These are phyloP conservation scores for Lipophrys pholis DNA, from an alignment of 2,113 vertebrate species.

Conservation along the genomic window DNA sequence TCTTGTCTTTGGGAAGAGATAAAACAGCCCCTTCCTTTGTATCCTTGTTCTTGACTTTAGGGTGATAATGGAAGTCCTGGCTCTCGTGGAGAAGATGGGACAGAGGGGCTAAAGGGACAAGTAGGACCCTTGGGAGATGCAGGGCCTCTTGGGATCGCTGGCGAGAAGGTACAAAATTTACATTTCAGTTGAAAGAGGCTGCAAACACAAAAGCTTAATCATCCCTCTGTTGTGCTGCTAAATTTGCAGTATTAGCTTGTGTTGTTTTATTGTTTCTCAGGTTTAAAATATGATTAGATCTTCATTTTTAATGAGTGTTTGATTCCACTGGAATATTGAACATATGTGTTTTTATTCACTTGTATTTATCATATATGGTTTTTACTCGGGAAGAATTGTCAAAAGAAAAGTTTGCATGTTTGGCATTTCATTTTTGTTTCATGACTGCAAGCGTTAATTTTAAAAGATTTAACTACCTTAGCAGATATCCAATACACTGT, in stretches of 20 bases:
- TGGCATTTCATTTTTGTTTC: constrained; percentile 43
- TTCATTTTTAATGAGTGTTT: constrained; percentile 5
- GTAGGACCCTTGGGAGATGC: constrained; percentile 83
- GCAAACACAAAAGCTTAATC: not conserved
- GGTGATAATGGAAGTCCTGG: constrained; percentile 85
- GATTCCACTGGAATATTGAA: constrained; percentile 10
- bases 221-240: too few relatives aligned
- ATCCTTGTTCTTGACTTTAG: constrained; percentile 64
- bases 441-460: constrained; percentile 19
- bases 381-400: constrained; percentile 6
- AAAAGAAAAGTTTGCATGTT: not conserved
- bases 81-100: constrained; percentile 88
- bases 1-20: constrained; percentile 5
- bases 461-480: constrained; percentile 20
- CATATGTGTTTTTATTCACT: constrained; percentile 25
- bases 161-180: constrained; percentile 88
- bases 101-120: constrained; percentile 91
- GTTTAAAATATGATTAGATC: not conserved
- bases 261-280: not conserved
- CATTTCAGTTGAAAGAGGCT: constrained; percentile 1
- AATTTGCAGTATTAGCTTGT: not conserved
- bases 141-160: constrained; percentile 83
- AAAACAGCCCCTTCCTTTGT: not conserved
- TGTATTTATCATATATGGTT: constrained; percentile 33
- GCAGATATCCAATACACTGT: constrained; percentile 26